These are phyloP conservation scores for Ibycter americanus DNA, from an alignment of 2,797 vertebrate genomes.

Conservation along the genomic window DNA sequence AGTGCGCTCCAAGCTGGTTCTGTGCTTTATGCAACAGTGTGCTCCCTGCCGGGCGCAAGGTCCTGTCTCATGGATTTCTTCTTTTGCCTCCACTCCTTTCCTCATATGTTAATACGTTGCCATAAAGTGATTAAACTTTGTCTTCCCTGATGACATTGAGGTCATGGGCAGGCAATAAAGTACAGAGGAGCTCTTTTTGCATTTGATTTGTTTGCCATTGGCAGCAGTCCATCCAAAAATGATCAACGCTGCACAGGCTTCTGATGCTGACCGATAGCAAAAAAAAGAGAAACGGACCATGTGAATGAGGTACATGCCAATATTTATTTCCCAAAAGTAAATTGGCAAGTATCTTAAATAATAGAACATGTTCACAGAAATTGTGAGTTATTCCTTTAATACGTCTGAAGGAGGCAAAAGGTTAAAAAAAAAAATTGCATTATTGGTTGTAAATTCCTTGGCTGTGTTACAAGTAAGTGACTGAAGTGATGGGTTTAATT, in stretches of 20 bases:
- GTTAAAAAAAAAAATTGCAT: neutral
- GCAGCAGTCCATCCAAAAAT: neutral
- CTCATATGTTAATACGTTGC: neutral
- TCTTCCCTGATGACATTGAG: neutral
- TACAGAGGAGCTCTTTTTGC: neutral
- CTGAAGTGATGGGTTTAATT: slow-evolving; percentile 3
- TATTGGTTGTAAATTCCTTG: neutral
- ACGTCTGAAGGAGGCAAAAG: neutral
- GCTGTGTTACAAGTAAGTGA: neutral
- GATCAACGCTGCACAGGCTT: neutral
- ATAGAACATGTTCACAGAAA: neutral
- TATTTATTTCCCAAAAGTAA: neutral
- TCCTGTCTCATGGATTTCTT: neutral
- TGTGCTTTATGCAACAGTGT: fast-evolving
- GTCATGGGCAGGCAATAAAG: neutral
- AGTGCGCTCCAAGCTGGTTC: neutral
- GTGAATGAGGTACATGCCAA: neutral
- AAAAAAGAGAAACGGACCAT: neutral
- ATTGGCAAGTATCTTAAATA: neutral
- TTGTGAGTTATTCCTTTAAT: neutral
- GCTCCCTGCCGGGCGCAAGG: neutral
- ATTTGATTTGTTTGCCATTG: neutral
- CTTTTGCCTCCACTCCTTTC: neutral
- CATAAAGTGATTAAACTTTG: neutral
- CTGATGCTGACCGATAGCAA: neutral